Evolutionary conservation across 2,113 vertebrate species (phyloP).

Genomic region (Ceuthmochares aereus): DNA sequence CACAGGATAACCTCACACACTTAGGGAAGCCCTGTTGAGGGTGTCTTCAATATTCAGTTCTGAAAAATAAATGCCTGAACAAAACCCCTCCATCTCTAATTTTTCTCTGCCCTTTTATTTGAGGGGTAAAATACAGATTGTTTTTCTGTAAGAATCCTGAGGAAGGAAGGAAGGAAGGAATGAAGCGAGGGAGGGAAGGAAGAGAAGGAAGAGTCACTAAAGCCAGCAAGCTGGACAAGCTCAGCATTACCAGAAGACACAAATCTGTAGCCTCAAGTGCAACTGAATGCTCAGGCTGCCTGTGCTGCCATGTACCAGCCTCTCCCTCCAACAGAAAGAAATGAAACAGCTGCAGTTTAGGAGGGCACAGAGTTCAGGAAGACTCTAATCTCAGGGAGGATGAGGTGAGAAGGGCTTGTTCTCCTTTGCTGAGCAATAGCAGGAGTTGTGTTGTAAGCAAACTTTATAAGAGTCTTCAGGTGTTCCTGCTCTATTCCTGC

Average conservation of each 20-base stretch:
- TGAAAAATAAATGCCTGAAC: not conserved
- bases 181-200: too few species aligned
- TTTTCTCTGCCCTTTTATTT: not conserved
- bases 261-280: not conserved
- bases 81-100: not conserved
- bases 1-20: not conserved
- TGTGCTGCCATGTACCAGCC: not conserved
- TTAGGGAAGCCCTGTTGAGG: not conserved
- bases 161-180: too few species aligned
- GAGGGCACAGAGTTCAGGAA: not conserved
- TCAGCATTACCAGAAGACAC: not conserved
- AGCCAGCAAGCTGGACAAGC: not conserved
- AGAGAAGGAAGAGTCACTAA: not conserved
- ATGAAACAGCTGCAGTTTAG: not conserved
- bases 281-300: not conserved
- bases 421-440: not conserved
- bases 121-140: not conserved
- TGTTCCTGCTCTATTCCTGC: not conserved
- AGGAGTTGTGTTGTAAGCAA: not conserved
- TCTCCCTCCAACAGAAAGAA: not conserved
- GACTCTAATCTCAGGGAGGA: not conserved
- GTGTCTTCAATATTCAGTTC: not conserved
- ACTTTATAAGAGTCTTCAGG: not conserved
- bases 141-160: not conserved
- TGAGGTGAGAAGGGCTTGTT: slow-evolving; percentile 1